Evolutionary conservation across 2,888 invertebrate species (phyloP).

Genomic region (Aspidiotus rigidus): DNA sequence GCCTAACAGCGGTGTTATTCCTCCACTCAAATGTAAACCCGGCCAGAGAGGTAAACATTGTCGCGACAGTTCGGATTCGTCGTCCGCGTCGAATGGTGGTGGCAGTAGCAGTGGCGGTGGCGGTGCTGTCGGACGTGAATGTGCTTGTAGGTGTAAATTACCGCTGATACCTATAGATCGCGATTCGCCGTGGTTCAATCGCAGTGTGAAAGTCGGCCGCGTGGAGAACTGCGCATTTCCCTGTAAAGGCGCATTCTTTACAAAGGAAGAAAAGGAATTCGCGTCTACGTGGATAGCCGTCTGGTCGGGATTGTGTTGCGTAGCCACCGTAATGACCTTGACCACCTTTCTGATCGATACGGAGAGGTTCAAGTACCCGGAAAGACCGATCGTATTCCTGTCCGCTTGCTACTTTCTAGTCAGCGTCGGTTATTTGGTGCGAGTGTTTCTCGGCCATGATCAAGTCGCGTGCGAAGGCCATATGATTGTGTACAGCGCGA

Average conservation of each 20-base stretch:
- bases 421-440: conserved; percentile 74
- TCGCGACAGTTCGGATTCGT: conserved; percentile 38
- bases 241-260: conserved; percentile 85
- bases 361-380: conserved; percentile 91
- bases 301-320: conserved; percentile 92
- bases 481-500: conserved; percentile 56
- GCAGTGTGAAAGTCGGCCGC: conserved; percentile 48
- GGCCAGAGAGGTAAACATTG: conserved; percentile 75
- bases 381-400: conserved; percentile 93
- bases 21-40: conserved; percentile 48
- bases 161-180: conserved; percentile 52
- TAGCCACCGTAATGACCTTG: conserved; percentile 90
- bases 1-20: conserved; percentile 44
- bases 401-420: conserved; percentile 96
- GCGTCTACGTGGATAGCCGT: conserved; percentile 92
- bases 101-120: too few relatives aligned
- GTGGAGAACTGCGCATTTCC: conserved; percentile 77
- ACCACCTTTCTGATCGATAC: conserved; percentile 96
- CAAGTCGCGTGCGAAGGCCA: conserved; percentile 75
- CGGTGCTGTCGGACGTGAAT: conserved; percentile 45
- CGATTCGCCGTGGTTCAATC: conserved; percentile 40
- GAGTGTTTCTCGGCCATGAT: conserved; percentile 78
- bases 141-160: conserved; percentile 63
- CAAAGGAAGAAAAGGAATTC: conserved; percentile 83
- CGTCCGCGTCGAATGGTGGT: neutral